These are phyloP conservation scores for Brachyrhaphis roseni DNA, from an alignment of 2,797 vertebrate species.

Conservation along the genomic window DNA sequence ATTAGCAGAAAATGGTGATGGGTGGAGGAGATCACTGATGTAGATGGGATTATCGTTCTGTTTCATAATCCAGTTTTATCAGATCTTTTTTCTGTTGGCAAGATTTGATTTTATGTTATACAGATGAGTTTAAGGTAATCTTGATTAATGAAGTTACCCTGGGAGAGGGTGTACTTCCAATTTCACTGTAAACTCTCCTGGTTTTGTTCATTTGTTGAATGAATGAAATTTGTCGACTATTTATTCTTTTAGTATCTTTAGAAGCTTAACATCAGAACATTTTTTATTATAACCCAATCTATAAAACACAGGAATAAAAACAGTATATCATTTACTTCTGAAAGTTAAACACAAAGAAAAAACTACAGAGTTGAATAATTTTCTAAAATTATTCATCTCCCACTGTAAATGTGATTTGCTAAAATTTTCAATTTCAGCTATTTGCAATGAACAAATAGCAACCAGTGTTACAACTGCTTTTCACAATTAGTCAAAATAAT, in stretches of 20 bases:
- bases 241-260: not conserved
- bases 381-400: not conserved
- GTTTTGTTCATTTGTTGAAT: not conserved
- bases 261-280: not conserved
- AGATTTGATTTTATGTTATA: not conserved
- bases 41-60: not conserved
- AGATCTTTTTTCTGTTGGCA: not conserved
- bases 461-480: not conserved
- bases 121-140: not conserved
- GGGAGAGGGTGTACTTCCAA: not conserved
- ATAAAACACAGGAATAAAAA: not conserved
- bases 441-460: not conserved
- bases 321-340: not conserved
- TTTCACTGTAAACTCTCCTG: not conserved
- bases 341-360: not conserved
- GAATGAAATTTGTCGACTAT: not conserved
- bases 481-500: not conserved
- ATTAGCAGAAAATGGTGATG: not conserved
- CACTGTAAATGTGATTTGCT: not conserved
- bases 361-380: not conserved
- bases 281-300: not conserved
- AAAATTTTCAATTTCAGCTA: not conserved
- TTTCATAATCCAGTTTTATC: not conserved
- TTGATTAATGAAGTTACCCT: not conserved
- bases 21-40: not conserved